Base-by-base conservation (phyloP, 2,797 vertebrate species). In the Danio jaintianensis region DNA sequence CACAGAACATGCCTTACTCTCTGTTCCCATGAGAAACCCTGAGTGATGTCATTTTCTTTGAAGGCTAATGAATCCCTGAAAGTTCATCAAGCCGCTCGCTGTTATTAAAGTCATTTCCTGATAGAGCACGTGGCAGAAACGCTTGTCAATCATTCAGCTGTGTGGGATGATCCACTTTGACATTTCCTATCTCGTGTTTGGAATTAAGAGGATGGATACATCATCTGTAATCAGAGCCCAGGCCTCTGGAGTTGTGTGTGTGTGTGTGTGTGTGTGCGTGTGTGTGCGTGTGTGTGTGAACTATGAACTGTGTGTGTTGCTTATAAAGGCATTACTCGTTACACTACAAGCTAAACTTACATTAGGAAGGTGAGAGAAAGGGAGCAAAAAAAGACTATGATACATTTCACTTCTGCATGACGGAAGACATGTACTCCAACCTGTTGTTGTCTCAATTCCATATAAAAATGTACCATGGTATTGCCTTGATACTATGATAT, bases 201-300 rank as follows among this genome's bases (percentile, higher is more conserved):
- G 55, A 70, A 78, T 69, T 52, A 70, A 70, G 43, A n/a, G 43
- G 76, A 78, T 70, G 22, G 12, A 68, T 69, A 42, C 66, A 40
- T 78, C 76, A 70, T 50, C 47, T 78, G 76, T 70, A 78, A 78
- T 78, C 76, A 70, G 53, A 69, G 64, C n/a, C 29, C 36, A 36
- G 64, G 66, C 68, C 53, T 42, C 45, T 56, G 40, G 62, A 67
- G 75, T 22, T 12, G 13, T 1, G 22, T 3, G 40, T 73, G 55
- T 45, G n/a, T 48, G 12, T 59, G 18, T 58, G 52, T 70, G 62
- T n/a, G 38, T 20, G 69, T 42, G n/a, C 42, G 38, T 9, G 42
- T 48, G 22, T 74, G 20, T n/a, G n/a, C n/a, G 69, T 42, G n/a
- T 42, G 38, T 9, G 42, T 48, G 22, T 74, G 20, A 48, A n/a